A percentile compares a stretch with the other conserved stretches of the same genome.
These are phyloP conservation scores for Hyles euphorbiae DNA, from an alignment of 1,140 invertebrate genomes.

Conservation along the genomic window DNA sequence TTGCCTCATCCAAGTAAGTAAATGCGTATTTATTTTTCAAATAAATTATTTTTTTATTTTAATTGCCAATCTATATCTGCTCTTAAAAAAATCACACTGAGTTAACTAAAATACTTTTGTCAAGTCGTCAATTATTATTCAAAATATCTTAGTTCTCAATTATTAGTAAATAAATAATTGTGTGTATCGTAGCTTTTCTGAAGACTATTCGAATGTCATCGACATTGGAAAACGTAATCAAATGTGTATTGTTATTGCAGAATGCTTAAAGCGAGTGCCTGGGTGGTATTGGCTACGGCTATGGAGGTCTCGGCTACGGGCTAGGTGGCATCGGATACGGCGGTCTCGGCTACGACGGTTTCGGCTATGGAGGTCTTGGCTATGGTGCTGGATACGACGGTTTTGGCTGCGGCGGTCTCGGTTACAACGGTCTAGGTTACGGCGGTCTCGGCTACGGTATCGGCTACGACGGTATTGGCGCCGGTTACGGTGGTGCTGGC, in stretches of 20 bases:
- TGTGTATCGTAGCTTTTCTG: no score
- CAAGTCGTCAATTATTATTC: no score
- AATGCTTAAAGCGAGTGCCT: neutral
- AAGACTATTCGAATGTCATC: no score
- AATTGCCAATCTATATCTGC: no score
- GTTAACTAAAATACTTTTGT: no score
- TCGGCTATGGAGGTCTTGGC: neutral
- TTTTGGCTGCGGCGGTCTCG: conserved; percentile 2
- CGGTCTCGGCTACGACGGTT: neutral
- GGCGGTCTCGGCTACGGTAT: conserved; percentile 4
- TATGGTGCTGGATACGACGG: neutral
- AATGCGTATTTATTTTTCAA: no score
- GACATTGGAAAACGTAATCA: neutral
- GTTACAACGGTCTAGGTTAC: neutral
- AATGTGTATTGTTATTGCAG: neutral
- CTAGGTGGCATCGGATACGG: neutral
- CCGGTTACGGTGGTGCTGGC: conserved; percentile 36
- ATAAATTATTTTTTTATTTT: no score
- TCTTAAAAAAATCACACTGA: no score
- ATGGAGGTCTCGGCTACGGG: neutral
- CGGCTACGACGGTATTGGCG: neutral
- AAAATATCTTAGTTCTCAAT: no score
- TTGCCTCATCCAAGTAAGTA: conserved; percentile 37
- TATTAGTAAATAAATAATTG: no score
- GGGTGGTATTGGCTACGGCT: neutral